Conservation (phyloP, 2,797 vertebrate species). For the Oreochromis grahami region DNA sequence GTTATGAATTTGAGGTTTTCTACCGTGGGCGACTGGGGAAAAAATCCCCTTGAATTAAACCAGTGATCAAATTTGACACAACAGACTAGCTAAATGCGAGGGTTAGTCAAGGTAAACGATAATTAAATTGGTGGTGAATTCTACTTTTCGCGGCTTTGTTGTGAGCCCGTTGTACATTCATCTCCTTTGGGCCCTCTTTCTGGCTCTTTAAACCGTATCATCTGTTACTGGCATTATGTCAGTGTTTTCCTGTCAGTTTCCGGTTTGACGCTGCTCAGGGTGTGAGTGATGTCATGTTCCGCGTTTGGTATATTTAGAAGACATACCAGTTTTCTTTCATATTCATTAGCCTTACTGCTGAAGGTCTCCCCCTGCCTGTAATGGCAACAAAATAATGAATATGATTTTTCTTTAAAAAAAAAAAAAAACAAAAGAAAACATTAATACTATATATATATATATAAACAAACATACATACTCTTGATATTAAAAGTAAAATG, state of each 20-base stretch:
- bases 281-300: not conserved
- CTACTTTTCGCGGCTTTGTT: not conserved
- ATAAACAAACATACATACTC: too few relatives aligned
- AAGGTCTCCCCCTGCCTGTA: not conserved
- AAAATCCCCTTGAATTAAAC: not conserved
- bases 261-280: not conserved
- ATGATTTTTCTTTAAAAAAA: not conserved
- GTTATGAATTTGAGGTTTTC: not conserved
- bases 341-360: not conserved
- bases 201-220: not conserved
- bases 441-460: not conserved
- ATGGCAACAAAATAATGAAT: not conserved
- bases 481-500: not conserved
- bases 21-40: too few relatives aligned
- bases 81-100: not conserved
- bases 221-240: not conserved
- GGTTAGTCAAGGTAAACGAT: not conserved
- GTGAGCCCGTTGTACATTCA: not conserved
- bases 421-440: not conserved
- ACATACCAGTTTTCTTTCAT: not conserved
- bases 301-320: not conserved
- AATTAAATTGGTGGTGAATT: not conserved
- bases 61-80: not conserved
- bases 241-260: conserved; percentile 1
- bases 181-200: not conserved